These are phyloP conservation scores for Molossus alvarezi DNA, from an alignment of 2,797 vertebrate species.

Conservation along the genomic window DNA sequence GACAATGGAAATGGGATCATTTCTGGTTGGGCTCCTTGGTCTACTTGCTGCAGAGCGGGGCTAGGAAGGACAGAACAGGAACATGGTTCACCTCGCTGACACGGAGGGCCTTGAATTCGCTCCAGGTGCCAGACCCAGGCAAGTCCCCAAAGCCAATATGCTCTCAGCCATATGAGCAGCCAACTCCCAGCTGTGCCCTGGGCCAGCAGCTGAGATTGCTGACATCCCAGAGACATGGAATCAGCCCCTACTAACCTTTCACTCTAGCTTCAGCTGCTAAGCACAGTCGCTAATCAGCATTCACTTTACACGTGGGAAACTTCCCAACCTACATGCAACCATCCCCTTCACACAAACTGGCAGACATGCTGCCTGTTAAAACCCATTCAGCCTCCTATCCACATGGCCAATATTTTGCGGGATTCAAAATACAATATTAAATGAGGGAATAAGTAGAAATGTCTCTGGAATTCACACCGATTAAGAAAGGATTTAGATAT, in stretches of 20 bases:
- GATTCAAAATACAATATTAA: not conserved
- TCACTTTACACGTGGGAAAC: not conserved
- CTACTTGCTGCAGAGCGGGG: not conserved
- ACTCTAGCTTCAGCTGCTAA: not conserved
- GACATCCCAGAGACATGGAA: not conserved
- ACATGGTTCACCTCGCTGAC: not conserved
- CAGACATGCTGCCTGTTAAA: not conserved
- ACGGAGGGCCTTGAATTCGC: not conserved
- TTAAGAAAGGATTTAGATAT: constrained; percentile 30
- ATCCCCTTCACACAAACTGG: not conserved
- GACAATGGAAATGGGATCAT: not conserved
- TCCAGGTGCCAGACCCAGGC: not conserved
- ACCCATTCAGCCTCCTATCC: not conserved
- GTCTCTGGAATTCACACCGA: not conserved
- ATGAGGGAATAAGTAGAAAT: not conserved
- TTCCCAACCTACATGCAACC: not conserved
- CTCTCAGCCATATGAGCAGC: not conserved
- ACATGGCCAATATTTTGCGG: not conserved
- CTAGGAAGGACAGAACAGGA: not conserved
- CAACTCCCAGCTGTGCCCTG: not conserved
- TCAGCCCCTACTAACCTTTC: not conserved
- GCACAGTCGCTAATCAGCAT: not conserved
- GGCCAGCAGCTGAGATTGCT: not conserved
- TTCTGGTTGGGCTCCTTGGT: constrained; percentile 25
- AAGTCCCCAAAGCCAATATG: not conserved